Base-by-base conservation (phyloP, 2,888 invertebrate species). In the Idaea aversata region DNA sequence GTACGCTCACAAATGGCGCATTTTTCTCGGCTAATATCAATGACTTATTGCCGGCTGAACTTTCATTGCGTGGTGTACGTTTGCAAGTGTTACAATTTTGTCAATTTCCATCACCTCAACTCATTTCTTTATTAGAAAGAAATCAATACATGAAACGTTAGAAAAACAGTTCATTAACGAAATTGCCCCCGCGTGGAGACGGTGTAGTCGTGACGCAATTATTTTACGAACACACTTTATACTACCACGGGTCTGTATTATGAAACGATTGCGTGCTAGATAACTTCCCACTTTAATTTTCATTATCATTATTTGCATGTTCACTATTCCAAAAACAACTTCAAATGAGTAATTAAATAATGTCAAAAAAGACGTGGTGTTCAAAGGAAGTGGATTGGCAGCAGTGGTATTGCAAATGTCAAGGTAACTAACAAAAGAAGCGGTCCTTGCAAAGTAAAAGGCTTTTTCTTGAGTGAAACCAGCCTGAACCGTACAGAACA, bases 21-120 rank as follows among this genome's bases (percentile, higher is more conserved):
- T 78, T 80, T 83, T 85, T 83, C 77, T 77, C 81, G 72, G 79
- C 75, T 78, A 80, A 83, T 79, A 77, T 74, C 79, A 80, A 79
- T 79, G 82, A 80, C 75, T 80, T 82, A 79, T 77, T 65, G 75
- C 69, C 72, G 73, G 72, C 72, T 71, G 70, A 79, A 77, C 76
- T 75, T 70, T 63, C 66, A 68, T 77, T 68, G 78, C 78, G 73
- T 78, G 76, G 70, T 72, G 75, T 74, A 73, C 65, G 67, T 70
- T 72, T 76, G 65, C 69, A 68, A 73, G 64, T 61, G 61, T 66
- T 58, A 58, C 34, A 73, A 66, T 64, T 61, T 70, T 71, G 61
- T 63, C 64, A 65, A 66, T 59, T 66, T 67, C 59, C 35, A 67
- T 57, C 63, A 58, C 16, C 15, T 58, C 15, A 47, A 47, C 47